Conservation (phyloP, 2,113 vertebrate genomes). For the Microtus ochrogaster region DNA sequence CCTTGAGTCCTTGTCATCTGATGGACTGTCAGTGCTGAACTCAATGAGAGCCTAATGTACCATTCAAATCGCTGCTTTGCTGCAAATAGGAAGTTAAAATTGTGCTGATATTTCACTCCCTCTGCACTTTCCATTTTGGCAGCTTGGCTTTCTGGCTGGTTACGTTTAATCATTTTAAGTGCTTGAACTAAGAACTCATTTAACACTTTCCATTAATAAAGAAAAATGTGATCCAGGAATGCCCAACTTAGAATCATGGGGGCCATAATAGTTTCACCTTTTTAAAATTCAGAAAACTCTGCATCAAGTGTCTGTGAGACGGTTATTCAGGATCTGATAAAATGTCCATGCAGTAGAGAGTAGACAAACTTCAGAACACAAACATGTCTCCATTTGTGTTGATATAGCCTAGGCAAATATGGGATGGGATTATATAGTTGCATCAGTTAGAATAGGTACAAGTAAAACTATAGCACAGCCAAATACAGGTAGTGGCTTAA, state of each 20-base stretch:
- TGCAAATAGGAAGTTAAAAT: conserved; percentile 73
- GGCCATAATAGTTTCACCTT: conserved; percentile 58
- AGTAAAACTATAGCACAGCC: neutral
- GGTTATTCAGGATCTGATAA: conserved; percentile 36
- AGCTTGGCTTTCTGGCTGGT: conserved; percentile 76
- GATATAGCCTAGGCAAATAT: neutral
- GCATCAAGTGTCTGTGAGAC: conserved; percentile 55
- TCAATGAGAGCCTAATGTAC: conserved; percentile 68
- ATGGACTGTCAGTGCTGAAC: conserved; percentile 29
- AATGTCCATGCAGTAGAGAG: neutral
- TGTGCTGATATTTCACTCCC: conserved; percentile 74
- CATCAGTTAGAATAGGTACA: neutral
- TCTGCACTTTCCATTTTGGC: conserved; percentile 73
- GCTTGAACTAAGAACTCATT: conserved; percentile 80
- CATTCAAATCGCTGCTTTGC: conserved; percentile 61
- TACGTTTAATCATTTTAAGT: conserved; percentile 83
- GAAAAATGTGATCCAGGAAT: conserved; percentile 79
- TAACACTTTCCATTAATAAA: conserved; percentile 82
- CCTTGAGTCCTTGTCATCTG: conserved; percentile 56
- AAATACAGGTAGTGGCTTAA: neutral
- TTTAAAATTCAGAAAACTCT: conserved; percentile 65
- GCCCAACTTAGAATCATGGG: conserved; percentile 66
- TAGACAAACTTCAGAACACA: neutral
- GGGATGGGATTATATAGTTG: neutral
- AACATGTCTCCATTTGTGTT: neutral